These are phyloP conservation scores for Myotis lucifugus DNA, from an alignment of 2,113 vertebrate species.

Conservation along the genomic window DNA sequence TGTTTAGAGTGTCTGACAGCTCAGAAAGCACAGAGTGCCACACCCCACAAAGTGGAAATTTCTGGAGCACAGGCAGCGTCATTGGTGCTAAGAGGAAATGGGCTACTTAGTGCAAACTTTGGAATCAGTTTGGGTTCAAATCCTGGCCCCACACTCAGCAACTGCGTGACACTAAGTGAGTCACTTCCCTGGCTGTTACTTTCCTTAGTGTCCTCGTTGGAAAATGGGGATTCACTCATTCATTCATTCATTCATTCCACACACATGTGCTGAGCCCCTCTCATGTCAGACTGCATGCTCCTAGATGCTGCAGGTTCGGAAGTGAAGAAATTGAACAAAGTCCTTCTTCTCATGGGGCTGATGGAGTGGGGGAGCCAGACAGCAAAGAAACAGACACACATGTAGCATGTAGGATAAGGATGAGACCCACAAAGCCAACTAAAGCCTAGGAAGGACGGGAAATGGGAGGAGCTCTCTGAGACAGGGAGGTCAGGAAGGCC, in stretches of 20 bases:
- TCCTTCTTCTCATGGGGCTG: not conserved
- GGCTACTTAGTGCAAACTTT: not conserved
- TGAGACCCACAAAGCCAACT: not conserved
- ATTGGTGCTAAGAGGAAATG: not conserved
- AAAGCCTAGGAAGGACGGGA: too few relatives aligned
- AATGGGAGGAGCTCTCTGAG: not conserved
- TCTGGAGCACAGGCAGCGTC: not conserved
- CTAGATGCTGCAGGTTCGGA: not conserved
- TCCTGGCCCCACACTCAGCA: too few relatives aligned
- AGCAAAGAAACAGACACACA: not conserved
- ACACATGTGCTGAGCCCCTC: accelerated
- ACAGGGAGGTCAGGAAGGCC: not conserved
- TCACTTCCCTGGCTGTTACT: not conserved
- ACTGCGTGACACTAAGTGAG: not conserved
- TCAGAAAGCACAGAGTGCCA: accelerated
- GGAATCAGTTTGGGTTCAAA: not conserved
- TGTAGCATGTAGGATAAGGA: too few relatives aligned
- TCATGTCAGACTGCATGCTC: accelerated
- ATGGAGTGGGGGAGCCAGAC: not conserved
- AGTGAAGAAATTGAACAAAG: not conserved
- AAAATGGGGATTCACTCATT: not conserved
- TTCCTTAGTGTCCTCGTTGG: not conserved
- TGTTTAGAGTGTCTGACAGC: not conserved
- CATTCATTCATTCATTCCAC: not conserved
- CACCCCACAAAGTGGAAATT: too few relatives aligned